phyloP scores from a whole-genome alignment of 2,113 vertebrate genomes.

The Hyperopisus bebe region DNA sequence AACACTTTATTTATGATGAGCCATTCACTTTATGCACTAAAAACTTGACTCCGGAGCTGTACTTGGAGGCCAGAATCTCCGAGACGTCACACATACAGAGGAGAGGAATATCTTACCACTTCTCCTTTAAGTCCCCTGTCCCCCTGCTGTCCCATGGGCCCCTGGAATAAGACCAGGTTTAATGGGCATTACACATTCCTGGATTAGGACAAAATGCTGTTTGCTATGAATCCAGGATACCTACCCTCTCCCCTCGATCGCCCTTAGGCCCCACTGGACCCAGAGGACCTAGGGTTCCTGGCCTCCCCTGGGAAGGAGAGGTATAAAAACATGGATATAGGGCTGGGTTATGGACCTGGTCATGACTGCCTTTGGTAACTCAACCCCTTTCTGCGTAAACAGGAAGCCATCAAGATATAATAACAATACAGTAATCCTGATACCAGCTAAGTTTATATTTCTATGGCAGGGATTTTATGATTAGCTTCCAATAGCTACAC shows the following conservation, averaged over 20 bases:
- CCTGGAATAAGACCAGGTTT: slow-evolving; percentile 57
- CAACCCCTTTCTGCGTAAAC: background rate
- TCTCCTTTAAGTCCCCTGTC: slow-evolving; percentile 75
- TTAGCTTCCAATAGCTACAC: background rate
- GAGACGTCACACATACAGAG: slow-evolving; percentile 24
- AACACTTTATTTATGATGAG: background rate
- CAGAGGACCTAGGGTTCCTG: slow-evolving; percentile 60
- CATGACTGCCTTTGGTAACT: background rate
- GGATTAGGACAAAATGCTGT: background rate
- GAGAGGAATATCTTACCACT: slow-evolving; percentile 56
- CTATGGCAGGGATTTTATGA: background rate
- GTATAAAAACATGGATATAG: background rate
- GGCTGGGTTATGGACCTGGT: background rate
- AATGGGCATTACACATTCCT: slow-evolving; percentile 22
- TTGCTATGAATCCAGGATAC: slow-evolving; percentile 36
- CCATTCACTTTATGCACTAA: background rate
- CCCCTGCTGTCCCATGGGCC: slow-evolving; percentile 72
- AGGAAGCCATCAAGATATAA: background rate
- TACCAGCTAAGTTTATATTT: background rate
- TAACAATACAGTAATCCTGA: background rate
- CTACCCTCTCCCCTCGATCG: slow-evolving; percentile 84
- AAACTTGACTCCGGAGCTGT: background rate
- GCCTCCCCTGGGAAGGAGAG: slow-evolving; percentile 62
- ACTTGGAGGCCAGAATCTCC: background rate
- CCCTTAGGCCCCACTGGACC: slow-evolving; percentile 73